Conservation (phyloP, 2,797 vertebrate genomes). For the Hydrophis major region DNA sequence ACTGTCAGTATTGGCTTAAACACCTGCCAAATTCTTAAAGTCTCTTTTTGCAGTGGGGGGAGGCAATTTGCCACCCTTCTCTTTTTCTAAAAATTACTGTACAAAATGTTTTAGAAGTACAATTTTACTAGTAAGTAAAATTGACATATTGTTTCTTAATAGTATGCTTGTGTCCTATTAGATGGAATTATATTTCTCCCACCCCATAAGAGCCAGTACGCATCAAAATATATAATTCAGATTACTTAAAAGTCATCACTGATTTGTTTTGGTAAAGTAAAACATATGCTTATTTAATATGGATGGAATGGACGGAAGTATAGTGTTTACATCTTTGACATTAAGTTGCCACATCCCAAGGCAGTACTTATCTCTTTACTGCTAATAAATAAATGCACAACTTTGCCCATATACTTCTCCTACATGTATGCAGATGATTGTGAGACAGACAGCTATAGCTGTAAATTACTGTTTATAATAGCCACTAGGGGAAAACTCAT, state of each 20-base stretch:
- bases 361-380: neutral
- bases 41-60: neutral
- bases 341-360: neutral
- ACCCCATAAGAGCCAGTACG: neutral
- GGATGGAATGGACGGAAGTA: neutral
- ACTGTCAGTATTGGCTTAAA: neutral
- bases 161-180: neutral
- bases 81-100: neutral
- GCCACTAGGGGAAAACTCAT: neutral
- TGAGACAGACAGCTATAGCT: neutral
- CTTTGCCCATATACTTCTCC: neutral
- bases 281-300: neutral
- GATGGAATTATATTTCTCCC: neutral
- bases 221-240: neutral
- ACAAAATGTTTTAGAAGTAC: neutral
- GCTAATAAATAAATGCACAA: neutral
- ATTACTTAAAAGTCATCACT: neutral
- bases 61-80: neutral
- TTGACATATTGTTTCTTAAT: neutral
- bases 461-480: neutral
- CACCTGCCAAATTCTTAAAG: neutral
- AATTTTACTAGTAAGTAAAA: neutral
- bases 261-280: neutral
- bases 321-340: neutral
- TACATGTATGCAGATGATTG: neutral